phyloP scores from a whole-genome alignment of 2,888 invertebrate species.

The Parnassius orleans region DNA sequence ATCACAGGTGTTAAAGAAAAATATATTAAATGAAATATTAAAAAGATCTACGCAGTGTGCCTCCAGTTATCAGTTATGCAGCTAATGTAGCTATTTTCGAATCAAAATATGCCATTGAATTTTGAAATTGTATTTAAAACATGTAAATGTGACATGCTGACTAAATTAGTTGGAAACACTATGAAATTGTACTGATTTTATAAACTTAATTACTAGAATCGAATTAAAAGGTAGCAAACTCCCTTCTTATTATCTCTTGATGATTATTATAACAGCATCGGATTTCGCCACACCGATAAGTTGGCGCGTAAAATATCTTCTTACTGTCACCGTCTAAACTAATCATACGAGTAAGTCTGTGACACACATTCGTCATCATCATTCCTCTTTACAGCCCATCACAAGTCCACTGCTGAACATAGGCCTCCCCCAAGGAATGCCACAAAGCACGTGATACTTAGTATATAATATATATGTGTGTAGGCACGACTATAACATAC shows the following conservation, averaged over 20 bases:
- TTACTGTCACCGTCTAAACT: no score
- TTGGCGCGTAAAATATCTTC: conserved; percentile 46
- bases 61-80: conserved; percentile 23
- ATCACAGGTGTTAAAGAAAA: conserved; percentile 83
- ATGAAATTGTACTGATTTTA: neutral
- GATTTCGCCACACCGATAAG: conserved; percentile 33
- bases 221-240: no score
- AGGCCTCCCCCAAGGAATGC: no score
- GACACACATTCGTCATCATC: no score
- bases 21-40: conserved; percentile 54
- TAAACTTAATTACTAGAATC: no score
- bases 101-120: conserved; percentile 1
- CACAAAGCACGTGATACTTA: no score
- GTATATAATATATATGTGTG: no score
- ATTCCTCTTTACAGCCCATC: no score
- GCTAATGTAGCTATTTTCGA: conserved; percentile 9
- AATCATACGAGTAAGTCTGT: no score
- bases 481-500: no score
- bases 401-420: no score
- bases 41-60: conserved; percentile 40
- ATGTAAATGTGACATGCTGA: neutral
- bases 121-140: neutral
- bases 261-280: conserved; percentile 24
- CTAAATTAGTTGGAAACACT: neutral
- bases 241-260: no score